Evolutionary conservation across 2,888 invertebrate genomes (phyloP).

Genomic region (Diplolepis rosae): DNA sequence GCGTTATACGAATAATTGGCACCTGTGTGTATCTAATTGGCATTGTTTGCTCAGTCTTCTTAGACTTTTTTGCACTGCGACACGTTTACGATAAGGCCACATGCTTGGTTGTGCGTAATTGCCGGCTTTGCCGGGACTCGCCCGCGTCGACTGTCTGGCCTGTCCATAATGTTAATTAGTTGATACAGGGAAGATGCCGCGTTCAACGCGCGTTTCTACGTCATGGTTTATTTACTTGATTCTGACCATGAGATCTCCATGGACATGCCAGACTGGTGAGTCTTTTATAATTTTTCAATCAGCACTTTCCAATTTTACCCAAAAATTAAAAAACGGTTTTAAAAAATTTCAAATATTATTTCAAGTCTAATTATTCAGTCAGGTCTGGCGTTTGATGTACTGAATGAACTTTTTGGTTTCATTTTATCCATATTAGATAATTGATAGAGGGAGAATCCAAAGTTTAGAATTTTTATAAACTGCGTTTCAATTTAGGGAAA

Average conservation of each 20-base stretch:
- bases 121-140: slow-evolving; percentile 31
- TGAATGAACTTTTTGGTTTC: too few relatives aligned
- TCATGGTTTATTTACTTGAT: slow-evolving; percentile 39
- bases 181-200: slow-evolving; percentile 52
- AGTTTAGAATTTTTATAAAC: too few relatives aligned
- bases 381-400: too few relatives aligned
- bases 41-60: slow-evolving; percentile 67
- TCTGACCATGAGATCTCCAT: slow-evolving; percentile 35
- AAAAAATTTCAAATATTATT: too few relatives aligned
- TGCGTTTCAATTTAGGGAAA: too few relatives aligned
- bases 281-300: too few relatives aligned
- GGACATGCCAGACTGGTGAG: slow-evolving; percentile 43
- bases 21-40: slow-evolving; percentile 70
- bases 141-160: slow-evolving; percentile 40
- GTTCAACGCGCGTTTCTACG: slow-evolving; percentile 43
- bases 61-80: slow-evolving; percentile 35
- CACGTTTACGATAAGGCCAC: slow-evolving; percentile 43
- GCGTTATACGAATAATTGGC: slow-evolving; percentile 53
- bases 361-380: too few relatives aligned
- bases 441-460: too few relatives aligned
- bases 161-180: slow-evolving; percentile 61
- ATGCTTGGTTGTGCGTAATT: slow-evolving; percentile 42
- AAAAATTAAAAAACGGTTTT: too few relatives aligned
- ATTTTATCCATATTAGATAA: too few relatives aligned
- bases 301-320: background rate